Base-by-base conservation (phyloP, 2,888 invertebrate genomes). In the Ophion ventricosus region DNA sequence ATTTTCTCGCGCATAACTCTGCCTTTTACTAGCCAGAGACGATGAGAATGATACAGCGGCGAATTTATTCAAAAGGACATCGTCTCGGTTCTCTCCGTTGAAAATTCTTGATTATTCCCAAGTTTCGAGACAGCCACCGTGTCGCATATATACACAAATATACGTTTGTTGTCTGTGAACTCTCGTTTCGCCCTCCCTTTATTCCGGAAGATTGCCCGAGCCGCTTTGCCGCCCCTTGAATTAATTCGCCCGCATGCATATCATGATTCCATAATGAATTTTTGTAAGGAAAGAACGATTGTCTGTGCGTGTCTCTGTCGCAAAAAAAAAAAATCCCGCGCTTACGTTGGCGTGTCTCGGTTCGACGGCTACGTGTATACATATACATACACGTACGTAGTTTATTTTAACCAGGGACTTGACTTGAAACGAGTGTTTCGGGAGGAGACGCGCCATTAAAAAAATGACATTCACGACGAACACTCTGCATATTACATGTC, bases 201-300 rank as follows among this genome's bases (percentile, higher is more conserved):
- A 81, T 66, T 81, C 79, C 59, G 20, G 82, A 88, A 89, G 89
- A 88, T 87, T 64, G 88, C 89, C 88, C 87, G 87, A 63, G 92
- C 91, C 92, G 92, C 91, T 93, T 92, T 92, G 90, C 89, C 89
- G 88, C 89, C 90, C 86, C 92, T 91, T 92, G 92, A 92, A 92
- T 92, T 92, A 91, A 92, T 92, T 87, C 88, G 83, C 87, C 87
- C 88, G 91, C 89, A 90, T 92, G 91, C 88, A 88, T 92, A 81
- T 80, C 80, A 84, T 92, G 90, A 90, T 88, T 87, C 86, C 88
- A 81, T 91, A 92, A 92, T 91, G 91, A 92, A 92, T 93, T 93
- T 91, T 89, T 49, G 88, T 88, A 90, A 89, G 88, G 89, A 63
- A 25, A 29, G 63, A 63, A 25, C 25, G 49, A 29, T 26, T 49